Conservation (phyloP, 1,140 invertebrate species). For the Pygmarrhopalites habei region DNA sequence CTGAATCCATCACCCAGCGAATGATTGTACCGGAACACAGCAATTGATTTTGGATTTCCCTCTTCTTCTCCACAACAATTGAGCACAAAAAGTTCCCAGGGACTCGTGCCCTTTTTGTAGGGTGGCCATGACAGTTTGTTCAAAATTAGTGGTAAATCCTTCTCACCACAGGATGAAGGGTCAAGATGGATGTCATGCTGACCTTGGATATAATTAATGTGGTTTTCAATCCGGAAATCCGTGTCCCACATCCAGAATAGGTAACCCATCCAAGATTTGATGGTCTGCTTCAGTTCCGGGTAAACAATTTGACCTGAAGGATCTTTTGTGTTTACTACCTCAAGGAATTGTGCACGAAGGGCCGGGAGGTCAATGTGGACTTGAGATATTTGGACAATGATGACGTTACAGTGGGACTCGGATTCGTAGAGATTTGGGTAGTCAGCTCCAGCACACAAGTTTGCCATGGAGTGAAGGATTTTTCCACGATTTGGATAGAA, state of each 20-base stretch:
- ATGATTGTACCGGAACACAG: background rate
- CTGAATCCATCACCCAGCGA: background rate
- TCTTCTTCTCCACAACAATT: background rate
- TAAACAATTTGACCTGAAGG: too few species aligned
- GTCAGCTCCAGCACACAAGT: too few species aligned
- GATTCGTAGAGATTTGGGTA: too few species aligned
- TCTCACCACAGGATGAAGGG: background rate
- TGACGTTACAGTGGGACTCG: too few species aligned
- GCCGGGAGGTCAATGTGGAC: too few species aligned
- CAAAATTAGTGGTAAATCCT: background rate
- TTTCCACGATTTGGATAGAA: too few species aligned
- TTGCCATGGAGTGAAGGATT: too few species aligned
- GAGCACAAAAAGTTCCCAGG: background rate
- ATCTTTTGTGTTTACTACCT: too few species aligned
- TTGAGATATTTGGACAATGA: too few species aligned
- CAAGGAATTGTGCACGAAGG: too few species aligned
- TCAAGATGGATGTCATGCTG: too few species aligned
- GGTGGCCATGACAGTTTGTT: background rate
- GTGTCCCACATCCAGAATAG: background rate
- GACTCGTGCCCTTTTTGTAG: background rate
- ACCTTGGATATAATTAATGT: background rate
- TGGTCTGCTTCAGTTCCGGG: constrained; percentile 1
- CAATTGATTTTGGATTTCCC: background rate
- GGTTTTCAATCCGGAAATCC: background rate
- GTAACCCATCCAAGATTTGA: background rate